Base-by-base conservation (phyloP, 53 echinoderm and acorn worm genomes). In the Glandiceps talaboti region DNA sequence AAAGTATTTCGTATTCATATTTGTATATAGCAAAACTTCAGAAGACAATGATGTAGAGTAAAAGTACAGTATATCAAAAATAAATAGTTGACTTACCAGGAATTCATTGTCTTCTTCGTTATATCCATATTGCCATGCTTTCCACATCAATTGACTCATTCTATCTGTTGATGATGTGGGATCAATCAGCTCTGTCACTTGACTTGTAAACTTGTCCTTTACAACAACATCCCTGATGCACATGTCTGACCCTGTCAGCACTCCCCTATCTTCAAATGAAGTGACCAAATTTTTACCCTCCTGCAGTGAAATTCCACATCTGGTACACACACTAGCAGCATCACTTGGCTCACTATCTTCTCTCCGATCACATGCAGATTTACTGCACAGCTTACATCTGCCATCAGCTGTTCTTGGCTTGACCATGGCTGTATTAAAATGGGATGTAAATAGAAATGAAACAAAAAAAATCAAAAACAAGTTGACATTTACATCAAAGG, bases 41-140 rank as follows among this genome's bases (percentile, higher is more conserved):
- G n/a, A n/a, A n/a, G n/a, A n/a, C n/a, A n/a, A n/a, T n/a, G n/a
- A n/a, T n/a, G n/a, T n/a, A n/a, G n/a, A n/a, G n/a, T n/a, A n/a
- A n/a, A n/a, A n/a, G n/a, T n/a, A n/a, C n/a, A n/a, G n/a, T n/a
- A n/a, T n/a, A n/a, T n/a, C n/a, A n/a, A n/a, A n/a, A n/a, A n/a
- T n/a, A n/a, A n/a, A n/a, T n/a, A n/a, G n/a, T n/a, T n/a, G n/a
- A n/a, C n/a, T n/a, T n/a, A n/a, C n/a, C n/a, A n/a, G n/a, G n/a
- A n/a, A n/a, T n/a, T n/a, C 80, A 0, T 74, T 28, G 20, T 26
- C 79, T 27, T 27, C 26, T 1, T 26, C 32, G 31, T 79, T 45
- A 32, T 85, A 85, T 29, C 85, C 85, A 45, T 80, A 80, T 14
- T 80, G 28, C 85, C 85, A 85, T 1, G 45, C 26, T 10, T 30